Evolutionary conservation across 2,888 invertebrate species (phyloP).

Genomic region (Sphaerophoria taeniata): DNA sequence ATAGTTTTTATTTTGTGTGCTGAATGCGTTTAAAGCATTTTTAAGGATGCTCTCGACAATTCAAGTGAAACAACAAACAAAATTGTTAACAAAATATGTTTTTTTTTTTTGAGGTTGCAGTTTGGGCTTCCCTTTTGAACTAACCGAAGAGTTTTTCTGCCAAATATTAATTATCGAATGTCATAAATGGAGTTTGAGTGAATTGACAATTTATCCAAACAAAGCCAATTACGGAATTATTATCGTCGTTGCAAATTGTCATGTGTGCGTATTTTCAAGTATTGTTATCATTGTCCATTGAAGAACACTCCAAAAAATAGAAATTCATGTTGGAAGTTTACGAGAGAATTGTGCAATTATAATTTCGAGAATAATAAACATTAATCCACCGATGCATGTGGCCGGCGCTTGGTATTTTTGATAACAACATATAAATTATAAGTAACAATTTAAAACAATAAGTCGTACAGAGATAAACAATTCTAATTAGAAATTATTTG

Average conservation of each 20-base stretch:
- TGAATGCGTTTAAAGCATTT: constrained; percentile 41
- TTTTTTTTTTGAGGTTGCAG: too few species aligned
- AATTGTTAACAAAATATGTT: neutral
- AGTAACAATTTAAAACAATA: too few species aligned
- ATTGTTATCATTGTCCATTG: neutral
- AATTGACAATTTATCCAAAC: constrained; percentile 58
- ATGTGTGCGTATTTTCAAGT: constrained; percentile 35
- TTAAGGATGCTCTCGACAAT: constrained; percentile 55
- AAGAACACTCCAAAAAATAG: neutral
- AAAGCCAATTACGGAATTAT: constrained; percentile 65
- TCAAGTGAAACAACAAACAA: constrained; percentile 36
- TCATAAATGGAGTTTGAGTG: neutral
- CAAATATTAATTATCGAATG: constrained; percentile 28
- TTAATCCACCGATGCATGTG: too few species aligned
- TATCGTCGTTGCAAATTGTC: constrained; percentile 47
- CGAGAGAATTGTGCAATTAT: too few species aligned
- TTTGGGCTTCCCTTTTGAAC: too few species aligned
- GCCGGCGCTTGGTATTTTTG: too few species aligned
- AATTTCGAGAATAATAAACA: too few species aligned
- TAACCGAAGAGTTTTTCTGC: constrained; percentile 11
- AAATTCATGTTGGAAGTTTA: too few species aligned
- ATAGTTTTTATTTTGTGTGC: constrained; percentile 1
- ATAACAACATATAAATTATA: too few species aligned
- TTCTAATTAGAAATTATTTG: too few species aligned
- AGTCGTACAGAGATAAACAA: too few species aligned